Conservation (phyloP, 2,113 vertebrate genomes). For the Puma concolor region DNA sequence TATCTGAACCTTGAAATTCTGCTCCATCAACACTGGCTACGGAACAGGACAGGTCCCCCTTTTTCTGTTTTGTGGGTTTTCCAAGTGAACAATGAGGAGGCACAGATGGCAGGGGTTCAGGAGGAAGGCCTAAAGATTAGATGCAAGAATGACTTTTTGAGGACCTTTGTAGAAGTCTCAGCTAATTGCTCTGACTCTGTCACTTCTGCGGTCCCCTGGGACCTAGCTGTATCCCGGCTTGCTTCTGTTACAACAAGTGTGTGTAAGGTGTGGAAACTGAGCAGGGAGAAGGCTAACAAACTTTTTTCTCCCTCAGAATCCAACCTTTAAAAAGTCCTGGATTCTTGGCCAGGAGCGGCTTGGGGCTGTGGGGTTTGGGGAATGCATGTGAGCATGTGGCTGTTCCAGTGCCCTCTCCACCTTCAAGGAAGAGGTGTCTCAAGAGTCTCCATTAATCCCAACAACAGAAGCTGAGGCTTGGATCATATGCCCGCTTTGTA, state of each 20-base stretch:
- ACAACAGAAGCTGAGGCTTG: neutral
- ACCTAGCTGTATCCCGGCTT: neutral
- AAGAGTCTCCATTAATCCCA: neutral
- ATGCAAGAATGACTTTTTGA: neutral
- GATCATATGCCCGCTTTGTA: neutral
- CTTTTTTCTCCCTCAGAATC: neutral
- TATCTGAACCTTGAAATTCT: neutral
- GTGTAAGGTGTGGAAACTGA: neutral
- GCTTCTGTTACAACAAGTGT: neutral
- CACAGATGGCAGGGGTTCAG: neutral
- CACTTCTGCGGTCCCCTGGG: neutral
- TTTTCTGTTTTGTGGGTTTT: neutral
- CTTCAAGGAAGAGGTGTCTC: neutral
- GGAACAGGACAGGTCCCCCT: neutral
- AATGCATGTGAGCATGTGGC: no score
- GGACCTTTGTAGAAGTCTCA: neutral
- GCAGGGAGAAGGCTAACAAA: neutral
- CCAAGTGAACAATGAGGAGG: neutral
- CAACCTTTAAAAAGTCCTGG: neutral
- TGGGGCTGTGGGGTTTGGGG: fast-evolving
- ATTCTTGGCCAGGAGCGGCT: neutral
- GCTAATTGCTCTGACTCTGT: neutral
- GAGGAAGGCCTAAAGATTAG: neutral
- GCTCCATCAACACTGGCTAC: neutral
- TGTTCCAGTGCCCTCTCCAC: neutral